Evolutionary conservation across 2,797 vertebrate genomes (phyloP), one percentile per base, ranked within the genome.

Genomic region (Sardinella longiceps): DNA sequence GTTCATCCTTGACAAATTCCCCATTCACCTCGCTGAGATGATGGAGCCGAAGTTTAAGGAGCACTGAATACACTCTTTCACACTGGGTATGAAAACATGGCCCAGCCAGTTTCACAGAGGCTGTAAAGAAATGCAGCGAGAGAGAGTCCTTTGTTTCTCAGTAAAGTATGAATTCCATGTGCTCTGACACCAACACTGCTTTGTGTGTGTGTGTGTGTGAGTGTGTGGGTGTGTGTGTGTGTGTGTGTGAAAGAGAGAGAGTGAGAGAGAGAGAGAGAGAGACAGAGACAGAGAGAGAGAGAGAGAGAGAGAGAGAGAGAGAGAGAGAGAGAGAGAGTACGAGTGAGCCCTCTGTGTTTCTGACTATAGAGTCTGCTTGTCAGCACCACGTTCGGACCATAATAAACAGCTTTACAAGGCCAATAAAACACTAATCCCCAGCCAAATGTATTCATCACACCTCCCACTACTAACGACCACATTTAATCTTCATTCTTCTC

Each of bases 161-260:
- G 33, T 77, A 39, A 77, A 77, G 70, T 77, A 77, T 77, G 70
- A 77, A 77, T 77, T 77, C 70, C 70, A 77, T 77, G 70, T 18
- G 37, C 70, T 39, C 70, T 77, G 70, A 39, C 70, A 77, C 37
- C 33, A 77, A 77, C 70, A 77, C 70, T 77, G 33, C 18, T 43
- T 77, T 77, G 70, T 77, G 70, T 43, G 18, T 23, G 70, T 77
- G 70, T 77, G 70, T 77, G 70, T 43, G 70, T 77, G 66, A 9
- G 66, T 23, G 60, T 30, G 60, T 30, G 60, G 12, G 10, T 14
- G 28, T 30, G 11, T n/a, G 58, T n/a, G 58, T 7, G n/a, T n/a
- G n/a, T n/a, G n/a, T n/a, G n/a, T n/a, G n/a, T n/a, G n/a, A n/a
- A n/a, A n/a, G n/a, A n/a, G 6, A 33, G 30, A 33, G 63, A 66